phyloP scores from a whole-genome alignment of 30 jellyfish, hydroid and myxozoan genomes.

The Aurelia coerulea region DNA sequence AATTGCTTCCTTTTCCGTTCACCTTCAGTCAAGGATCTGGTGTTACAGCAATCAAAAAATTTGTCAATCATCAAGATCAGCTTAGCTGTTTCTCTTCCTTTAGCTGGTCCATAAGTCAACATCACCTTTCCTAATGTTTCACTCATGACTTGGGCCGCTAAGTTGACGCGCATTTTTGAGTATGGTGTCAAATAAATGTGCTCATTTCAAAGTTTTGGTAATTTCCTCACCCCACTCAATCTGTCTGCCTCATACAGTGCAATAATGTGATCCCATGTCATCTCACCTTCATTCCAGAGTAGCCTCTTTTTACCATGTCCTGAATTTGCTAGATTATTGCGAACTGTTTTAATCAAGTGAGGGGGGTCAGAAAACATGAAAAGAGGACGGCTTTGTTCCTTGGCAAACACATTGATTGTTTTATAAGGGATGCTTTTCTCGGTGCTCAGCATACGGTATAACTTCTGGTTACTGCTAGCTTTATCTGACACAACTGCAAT shows the following conservation, averaged over 20 bases:
- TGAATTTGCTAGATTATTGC: constrained; percentile 39
- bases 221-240: constrained; percentile 42
- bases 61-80: constrained; percentile 41
- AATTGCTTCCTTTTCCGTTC: constrained; percentile 39
- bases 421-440: constrained; percentile 12
- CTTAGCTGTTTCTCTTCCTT: constrained; percentile 38
- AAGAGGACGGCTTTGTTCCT: constrained; percentile 30
- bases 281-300: constrained; percentile 33
- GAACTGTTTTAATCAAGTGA: constrained; percentile 26
- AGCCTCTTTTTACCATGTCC: constrained; percentile 40
- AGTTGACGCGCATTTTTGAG: constrained; percentile 33
- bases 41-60: constrained; percentile 9
- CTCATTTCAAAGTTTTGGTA: constrained; percentile 25
- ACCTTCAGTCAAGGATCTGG: constrained; percentile 33
- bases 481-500: constrained; percentile 43
- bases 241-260: constrained; percentile 19
- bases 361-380: constrained; percentile 46
- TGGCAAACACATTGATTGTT: constrained; percentile 26
- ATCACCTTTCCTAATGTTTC: constrained; percentile 50
- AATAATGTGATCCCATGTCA: constrained; percentile 25
- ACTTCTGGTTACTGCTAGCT: constrained; percentile 39
- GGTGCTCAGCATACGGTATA: constrained; percentile 24
- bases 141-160: constrained; percentile 67
- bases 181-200: constrained; percentile 14
- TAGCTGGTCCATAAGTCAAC: constrained; percentile 30